Evolutionary conservation across 2,888 invertebrate genomes (phyloP), one percentile per base, ranked within the genome.

Genomic region (Drosophila rubida): DNA sequence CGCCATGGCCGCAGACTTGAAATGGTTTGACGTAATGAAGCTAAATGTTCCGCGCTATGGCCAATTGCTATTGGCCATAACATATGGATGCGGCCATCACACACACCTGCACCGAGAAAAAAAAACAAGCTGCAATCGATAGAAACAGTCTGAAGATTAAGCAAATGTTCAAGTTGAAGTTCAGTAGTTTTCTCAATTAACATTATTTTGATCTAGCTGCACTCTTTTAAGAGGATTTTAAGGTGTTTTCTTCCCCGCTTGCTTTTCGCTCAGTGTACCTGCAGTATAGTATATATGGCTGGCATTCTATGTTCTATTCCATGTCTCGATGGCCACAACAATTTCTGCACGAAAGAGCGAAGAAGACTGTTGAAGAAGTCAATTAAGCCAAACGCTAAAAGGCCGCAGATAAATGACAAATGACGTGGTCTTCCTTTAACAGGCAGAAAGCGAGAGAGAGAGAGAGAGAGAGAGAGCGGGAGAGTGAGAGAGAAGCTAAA

Each of bases 21-120:
- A 83, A 86, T 83, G 82, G 82, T 50, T 75, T 83, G 82, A 83
- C 86, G 86, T 83, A 83, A 83, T 86, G 82, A 83, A 83, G 82
- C 82, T 86, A 86, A 83, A 83, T 83, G 82, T 83, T 83, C 80
- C 80, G 80, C 83, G 76, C 83, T 80, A 72, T 80, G 79, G 86
- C 63, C 82, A 83, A 86, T 83, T 86, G 83, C 74, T 85, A 82
- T 83, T 83, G 84, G 80, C 82, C 82, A 83, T 86, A 82, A 78
- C 72, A 84, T 57, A 82, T 65, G 67, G 62, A 62, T 6, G 25
- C 64, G 66, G 50, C 58, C 54, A 16, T 16, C 4, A 13, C 30
- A 53, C n/a, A 9, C 5, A 14, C 27, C 16, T 19, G 19, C 14
- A 23, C 41, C 19, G 5, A 42, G 3, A 19, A 19, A 19, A 19